Evolutionary conservation across 35 echinoderm and acorn worm genomes (phyloP), one percentile per base, ranked within the genome.

Genomic region (Apostichopus parvimensis): DNA sequence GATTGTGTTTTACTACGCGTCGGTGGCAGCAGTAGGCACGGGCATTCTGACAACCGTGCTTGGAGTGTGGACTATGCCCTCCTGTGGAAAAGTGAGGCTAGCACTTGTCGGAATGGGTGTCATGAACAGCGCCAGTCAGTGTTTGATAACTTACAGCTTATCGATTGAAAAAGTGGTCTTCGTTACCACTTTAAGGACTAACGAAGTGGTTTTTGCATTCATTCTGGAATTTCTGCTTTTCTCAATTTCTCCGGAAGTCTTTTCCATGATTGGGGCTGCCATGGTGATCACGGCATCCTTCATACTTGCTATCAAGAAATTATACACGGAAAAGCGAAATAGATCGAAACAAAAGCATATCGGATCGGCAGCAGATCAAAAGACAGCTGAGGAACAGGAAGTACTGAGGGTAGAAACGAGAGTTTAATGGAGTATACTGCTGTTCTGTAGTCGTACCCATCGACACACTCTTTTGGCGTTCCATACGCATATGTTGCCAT

Each of bases 121-220:
- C 2, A 58, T 84, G 17, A 84, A 59, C 56, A 23, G 81, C 5
- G 54, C 52, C 20, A 18, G 54, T 20, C 81, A 84, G 17, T 84
- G 81, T 59, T 52, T 84, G 1, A 14, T 58, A 5, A 84, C 81
- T 18, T 84, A 84, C n/a, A 84, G 81, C 6, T 54, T 84, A 14
- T 84, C 81, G 17, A 59, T 84, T n/a, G 81, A 84, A 58, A 60
- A 54, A 59, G 57, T 56, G 7, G 56, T 58, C 10, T 84, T 84
- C 58, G 81, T 84, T 6, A 23, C 81, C 55, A 59, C 57, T 57
- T 20, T 84, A 20, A 84, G 54, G 53, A 84, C 81, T 23, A 84
- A 84, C 7, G 81, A 84, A 84, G 56, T 84, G 13, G 21, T 84
- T 9, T 84, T 84, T 24, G 81, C 56, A 58, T 84, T 84, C n/a